Base-by-base conservation (phyloP, 2,113 vertebrate species). In the Microcebus ravelobensis region DNA sequence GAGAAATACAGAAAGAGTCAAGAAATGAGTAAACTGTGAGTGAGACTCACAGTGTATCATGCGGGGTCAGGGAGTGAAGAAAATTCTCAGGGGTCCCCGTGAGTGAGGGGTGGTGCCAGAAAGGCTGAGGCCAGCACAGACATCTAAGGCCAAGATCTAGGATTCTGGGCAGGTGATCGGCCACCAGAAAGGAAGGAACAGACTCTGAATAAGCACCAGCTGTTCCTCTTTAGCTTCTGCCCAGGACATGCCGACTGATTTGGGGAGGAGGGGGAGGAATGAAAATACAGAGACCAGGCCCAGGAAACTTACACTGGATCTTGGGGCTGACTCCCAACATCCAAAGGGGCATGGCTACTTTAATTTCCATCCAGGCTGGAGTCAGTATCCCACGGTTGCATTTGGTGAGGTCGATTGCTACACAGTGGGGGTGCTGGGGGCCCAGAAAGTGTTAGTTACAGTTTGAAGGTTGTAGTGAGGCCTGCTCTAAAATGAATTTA, bases 401-500 rank as follows among this genome's bases (percentile, higher is more conserved):
- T 91, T 55, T 95, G 50, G 5, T 77, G 42, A 70, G 31, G 17
- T 17, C 55, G 25, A n/a, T 61, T 71, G 17, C 81, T 48, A 42
- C 0, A 5, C 4, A 36, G 29, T 8, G 4, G 48, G 7, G 59
- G 48, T 87, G n/a, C 25, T 36, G 71, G 61, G 59, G 48, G 36
- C 34, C 2, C 63, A 91, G 82, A 77, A 29, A 82, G 57, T 20
- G 31, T 87, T 31, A 57, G 55, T 65, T 91, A 31, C 4, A 8
- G 59, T 67, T n/a, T 92, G 71, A 82, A 74, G 73, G 34, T n/a
- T 95, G 45, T 61, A 85, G n/a, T 71, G 39, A n/a, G 21, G 31
- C 27, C 71, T 95, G 59, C 45, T 42, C 48, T 85, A 94, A 84
- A 59, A 87, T 39, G 21, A 90, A 93, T 55, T 79, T 67, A 80